Conservation (phyloP, 2,113 vertebrate genomes). For the Paedocypris sp. region DNA sequence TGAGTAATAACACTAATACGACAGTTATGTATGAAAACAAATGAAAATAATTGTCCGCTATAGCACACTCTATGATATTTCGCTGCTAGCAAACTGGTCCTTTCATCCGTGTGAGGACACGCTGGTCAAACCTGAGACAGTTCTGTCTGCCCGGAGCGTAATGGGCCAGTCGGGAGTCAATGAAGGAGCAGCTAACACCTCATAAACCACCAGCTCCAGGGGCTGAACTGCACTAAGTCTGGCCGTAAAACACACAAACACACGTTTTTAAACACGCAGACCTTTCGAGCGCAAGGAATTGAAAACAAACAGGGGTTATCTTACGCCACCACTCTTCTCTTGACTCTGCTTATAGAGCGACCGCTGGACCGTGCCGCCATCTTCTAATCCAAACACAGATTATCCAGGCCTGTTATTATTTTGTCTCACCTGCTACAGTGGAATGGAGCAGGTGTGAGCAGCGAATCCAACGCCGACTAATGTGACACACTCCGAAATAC, state of each 20-base stretch:
- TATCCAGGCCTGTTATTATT: background rate
- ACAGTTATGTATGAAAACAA: too few relatives aligned
- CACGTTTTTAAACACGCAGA: background rate
- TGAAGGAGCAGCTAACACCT: slow-evolving; percentile 24
- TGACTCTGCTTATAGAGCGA: too few relatives aligned
- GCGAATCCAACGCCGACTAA: background rate
- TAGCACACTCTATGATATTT: too few relatives aligned
- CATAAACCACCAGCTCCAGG: slow-evolving; percentile 13
- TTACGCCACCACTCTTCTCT: too few relatives aligned
- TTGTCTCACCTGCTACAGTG: background rate
- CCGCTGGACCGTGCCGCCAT: too few relatives aligned
- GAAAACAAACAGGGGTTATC: too few relatives aligned
- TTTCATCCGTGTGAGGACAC: too few relatives aligned
- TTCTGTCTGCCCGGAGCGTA: slow-evolving; percentile 8
- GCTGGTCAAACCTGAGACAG: slow-evolving; percentile 19
- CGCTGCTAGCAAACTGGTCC: too few relatives aligned
- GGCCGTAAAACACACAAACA: slow-evolving; percentile 31
- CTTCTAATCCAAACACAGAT: background rate
- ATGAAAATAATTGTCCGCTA: too few relatives aligned
- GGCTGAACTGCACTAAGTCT: slow-evolving; percentile 5
- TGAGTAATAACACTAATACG: too few relatives aligned
- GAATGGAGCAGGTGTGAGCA: slow-evolving; percentile 11
- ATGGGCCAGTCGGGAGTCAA: slow-evolving; percentile 26
- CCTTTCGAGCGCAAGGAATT: background rate
- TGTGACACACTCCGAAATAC: background rate